These are phyloP conservation scores for Echiichthys vipera DNA, from an alignment of 2,797 vertebrate genomes.

Conservation along the genomic window DNA sequence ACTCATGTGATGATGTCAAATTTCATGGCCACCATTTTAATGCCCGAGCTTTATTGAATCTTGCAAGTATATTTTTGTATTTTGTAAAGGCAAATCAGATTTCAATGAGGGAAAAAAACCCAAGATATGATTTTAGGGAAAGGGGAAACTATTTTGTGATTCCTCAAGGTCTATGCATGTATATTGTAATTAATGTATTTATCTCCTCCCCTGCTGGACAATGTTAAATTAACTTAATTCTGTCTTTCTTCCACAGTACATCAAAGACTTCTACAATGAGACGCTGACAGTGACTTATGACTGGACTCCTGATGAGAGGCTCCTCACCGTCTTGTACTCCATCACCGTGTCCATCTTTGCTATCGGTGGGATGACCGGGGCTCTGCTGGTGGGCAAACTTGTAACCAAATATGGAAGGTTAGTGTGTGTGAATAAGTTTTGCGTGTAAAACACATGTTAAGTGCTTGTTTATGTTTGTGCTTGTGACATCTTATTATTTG, in stretches of 20 bases:
- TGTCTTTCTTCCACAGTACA: slow-evolving; percentile 74
- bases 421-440: slow-evolving; percentile 24
- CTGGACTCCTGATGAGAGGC: slow-evolving; percentile 62
- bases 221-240: neutral
- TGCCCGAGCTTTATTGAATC: too few species aligned
- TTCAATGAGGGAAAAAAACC: neutral
- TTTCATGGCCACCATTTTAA: slow-evolving; percentile 1
- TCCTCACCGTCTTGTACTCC: slow-evolving; percentile 88
- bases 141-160: neutral
- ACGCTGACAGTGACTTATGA: slow-evolving; percentile 80
- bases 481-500: neutral
- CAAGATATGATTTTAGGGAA: neutral
- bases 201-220: neutral
- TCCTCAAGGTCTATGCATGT: neutral
- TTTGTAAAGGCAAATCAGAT: neutral
- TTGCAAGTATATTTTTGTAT: neutral
- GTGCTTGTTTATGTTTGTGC: neutral
- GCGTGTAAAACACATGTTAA: neutral
- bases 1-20: slow-evolving; percentile 2
- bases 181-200: neutral
- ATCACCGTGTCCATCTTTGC: slow-evolving; percentile 92
- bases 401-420: slow-evolving; percentile 91
- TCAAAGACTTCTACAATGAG: slow-evolving; percentile 92
- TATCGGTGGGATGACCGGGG: slow-evolving; percentile 88
- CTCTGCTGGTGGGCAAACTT: slow-evolving; percentile 86